Evolutionary conservation across 2,113 vertebrate genomes (phyloP), one percentile per base, ranked within the genome.

Genomic region (Ondatra zibethicus): DNA sequence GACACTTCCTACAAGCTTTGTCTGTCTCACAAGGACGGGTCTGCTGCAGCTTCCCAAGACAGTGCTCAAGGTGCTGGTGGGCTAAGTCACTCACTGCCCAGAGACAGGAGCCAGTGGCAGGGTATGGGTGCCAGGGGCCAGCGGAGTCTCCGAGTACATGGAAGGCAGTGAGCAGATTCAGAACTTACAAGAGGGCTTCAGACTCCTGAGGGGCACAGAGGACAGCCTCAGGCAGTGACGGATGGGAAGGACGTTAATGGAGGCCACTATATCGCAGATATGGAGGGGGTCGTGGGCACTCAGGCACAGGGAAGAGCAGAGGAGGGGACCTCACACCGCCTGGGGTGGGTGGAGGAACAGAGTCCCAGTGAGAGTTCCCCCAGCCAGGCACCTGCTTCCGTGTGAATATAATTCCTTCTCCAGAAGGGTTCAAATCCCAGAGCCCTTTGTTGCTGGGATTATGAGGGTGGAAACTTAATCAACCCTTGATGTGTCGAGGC

Each of bases 211-310:
- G 66, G 84, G 16, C 68, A 17, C 33, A 50, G 84, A 31, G 2
- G 17, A 3, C 42, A 42, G 50, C 55, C 45, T 86, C 50, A 33
- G 12, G n/a, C 58, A 36, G 10, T 63, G 50, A 55, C 1, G 25
- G 86, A 25, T 78, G 13, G 11, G 47, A 42, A 45, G 50, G n/a
- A 31, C 9, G 0, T 8, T 63, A 39, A 47, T 25, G 55, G 55
- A 63, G 39, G 72, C 52, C 17, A 33, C n/a, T 4, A 25, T 47
- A 5, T 45, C 1, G 7, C 70, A 42, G 50, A 42, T 19, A 25
- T 0, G 0, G 3, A 9, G n/a, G 17, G 13, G 45, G 33, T 1
- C 3, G 2, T 42, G 2, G 19, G 55, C 12, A 52, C 31, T 17
- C 4, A 3, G 45, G 9, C 45, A 72, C 12, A 75, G 61, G 55